A percentile compares a stretch with the other conserved stretches of the same genome.
Evolutionary conservation across 2,888 invertebrate genomes (phyloP).

Genomic region (Belgica antarctica): DNA sequence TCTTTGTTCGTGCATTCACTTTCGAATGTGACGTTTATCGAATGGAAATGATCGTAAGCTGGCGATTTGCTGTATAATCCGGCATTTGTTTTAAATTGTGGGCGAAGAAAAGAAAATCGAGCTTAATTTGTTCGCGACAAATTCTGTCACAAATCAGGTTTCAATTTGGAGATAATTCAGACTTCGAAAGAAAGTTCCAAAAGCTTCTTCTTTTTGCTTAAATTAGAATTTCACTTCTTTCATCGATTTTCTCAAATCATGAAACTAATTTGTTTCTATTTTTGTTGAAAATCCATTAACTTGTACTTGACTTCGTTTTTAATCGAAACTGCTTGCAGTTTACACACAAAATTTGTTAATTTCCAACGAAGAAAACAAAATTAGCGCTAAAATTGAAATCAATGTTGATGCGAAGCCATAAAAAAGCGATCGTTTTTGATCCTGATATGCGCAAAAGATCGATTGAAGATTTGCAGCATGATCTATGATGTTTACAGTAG

Average conservation of each 20-base stretch:
- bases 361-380: not conserved
- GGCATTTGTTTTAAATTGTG: not conserved
- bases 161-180: not conserved
- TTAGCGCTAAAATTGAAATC: not conserved
- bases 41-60: not conserved
- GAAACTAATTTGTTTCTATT: not conserved
- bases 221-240: not conserved
- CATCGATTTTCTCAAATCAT: not conserved
- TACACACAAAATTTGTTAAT: too few species aligned
- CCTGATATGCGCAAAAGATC: not conserved
- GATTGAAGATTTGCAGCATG: not conserved
- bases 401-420: not conserved
- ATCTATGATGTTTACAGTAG: not conserved
- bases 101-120: not conserved
- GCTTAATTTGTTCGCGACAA: not conserved
- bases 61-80: slow-evolving; percentile 18
- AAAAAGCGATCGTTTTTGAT: not conserved
- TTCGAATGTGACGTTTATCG: not conserved
- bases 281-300: not conserved
- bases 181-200: not conserved
- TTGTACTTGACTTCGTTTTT: not conserved
- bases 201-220: not conserved
- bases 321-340: too few species aligned
- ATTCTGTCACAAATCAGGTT: not conserved
- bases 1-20: slow-evolving; percentile 23